Evolutionary conservation across 2,797 vertebrate genomes (phyloP).

Genomic region (Syngnathus rostellatus): DNA sequence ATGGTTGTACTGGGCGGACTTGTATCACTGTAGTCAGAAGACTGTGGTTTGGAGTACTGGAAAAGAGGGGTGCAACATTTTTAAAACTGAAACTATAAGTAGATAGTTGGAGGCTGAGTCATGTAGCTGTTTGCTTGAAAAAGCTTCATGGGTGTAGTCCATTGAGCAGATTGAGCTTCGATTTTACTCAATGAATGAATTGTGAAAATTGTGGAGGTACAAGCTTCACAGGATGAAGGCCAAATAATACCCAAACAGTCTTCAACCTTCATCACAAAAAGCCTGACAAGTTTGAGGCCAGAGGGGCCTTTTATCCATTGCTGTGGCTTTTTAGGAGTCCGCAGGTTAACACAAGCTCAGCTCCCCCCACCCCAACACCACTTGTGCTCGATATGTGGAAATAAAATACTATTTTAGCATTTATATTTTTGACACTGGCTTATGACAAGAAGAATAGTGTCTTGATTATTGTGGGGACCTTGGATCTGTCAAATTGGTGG

Average conservation of each 20-base stretch:
- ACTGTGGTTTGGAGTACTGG: background rate
- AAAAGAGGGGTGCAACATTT: background rate
- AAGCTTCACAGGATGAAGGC: background rate
- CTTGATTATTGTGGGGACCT: background rate
- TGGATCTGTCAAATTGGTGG: background rate
- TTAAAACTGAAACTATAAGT: background rate
- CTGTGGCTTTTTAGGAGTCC: background rate
- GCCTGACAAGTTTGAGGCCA: background rate
- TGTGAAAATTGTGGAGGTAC: background rate
- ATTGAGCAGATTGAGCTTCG: background rate
- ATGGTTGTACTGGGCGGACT: background rate
- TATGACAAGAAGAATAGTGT: background rate
- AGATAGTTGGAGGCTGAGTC: background rate
- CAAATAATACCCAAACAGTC: background rate
- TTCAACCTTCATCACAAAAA: background rate
- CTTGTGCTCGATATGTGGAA: too few species aligned
- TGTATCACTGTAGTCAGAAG: background rate
- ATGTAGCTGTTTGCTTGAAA: background rate
- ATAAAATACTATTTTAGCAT: too few species aligned
- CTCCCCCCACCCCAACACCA: too few species aligned
- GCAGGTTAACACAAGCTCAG: background rate
- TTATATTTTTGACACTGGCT: background rate
- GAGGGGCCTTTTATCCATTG: too few species aligned
- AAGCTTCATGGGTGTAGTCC: background rate
- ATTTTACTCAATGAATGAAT: background rate